Base-by-base conservation (phyloP, 1,140 invertebrate species). In the Panagrolaimus sp. region DNA sequence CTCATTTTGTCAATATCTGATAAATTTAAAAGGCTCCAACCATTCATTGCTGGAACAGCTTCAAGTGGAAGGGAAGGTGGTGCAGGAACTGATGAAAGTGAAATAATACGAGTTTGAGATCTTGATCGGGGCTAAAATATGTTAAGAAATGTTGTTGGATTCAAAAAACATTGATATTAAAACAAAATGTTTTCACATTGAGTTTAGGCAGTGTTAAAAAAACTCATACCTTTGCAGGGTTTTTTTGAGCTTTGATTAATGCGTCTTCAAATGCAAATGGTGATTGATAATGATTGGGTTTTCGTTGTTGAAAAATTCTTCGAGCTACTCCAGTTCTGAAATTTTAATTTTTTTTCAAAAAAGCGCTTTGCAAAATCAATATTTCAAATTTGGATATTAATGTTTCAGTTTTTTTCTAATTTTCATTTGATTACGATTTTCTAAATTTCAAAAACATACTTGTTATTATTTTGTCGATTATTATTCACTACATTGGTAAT, bases 1-100 rank as follows among this genome's bases (percentile, higher is more conserved):
- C 51, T 14, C n/a, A 57, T 14, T 57, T 57, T 57, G n/a, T 57
- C 51, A 57, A 57, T 57, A 16, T 57, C 51, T 9, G 51, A 57
- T 5, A 57, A 16, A 27, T 57, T 57, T 20, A 57, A 27, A 11
- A 57, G n/a, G n/a, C 20, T 25, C 51, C 51, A 57, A 27, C 51
- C 51, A 20, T 57, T 57, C 13, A 57, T 20, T 9, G 51, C 11
- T 20, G 11, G 27, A 16, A 16, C 9, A 16, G 51, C 13, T 57
- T 57, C 27, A 27, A 16, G 1, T 14, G 51, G 51, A 8, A 7
- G 11, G 8, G 51, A 1, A 27, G 51, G 11, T 53, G 51, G 16
- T 9, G n/a, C n/a, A n/a, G 51, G 11, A 11, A 27, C 20, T 13
- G n/a, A 27, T 25, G 51, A 27, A 25, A 25, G 51, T 14, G 51